Evolutionary conservation across 1,140 invertebrate species (phyloP), one percentile per base, ranked within the genome.

Genomic region (Pararge aegeria): DNA sequence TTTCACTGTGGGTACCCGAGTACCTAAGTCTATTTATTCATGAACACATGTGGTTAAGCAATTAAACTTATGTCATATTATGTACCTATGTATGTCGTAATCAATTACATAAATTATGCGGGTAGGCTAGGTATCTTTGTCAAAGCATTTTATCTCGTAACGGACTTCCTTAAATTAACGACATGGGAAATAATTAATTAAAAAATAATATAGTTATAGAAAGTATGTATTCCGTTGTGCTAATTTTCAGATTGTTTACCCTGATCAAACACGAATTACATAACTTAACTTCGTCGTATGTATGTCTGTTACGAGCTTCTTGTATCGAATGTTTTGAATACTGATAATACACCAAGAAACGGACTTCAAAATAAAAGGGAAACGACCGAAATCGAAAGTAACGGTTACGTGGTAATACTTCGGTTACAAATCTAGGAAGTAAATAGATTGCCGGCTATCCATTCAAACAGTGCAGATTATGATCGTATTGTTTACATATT

Each of bases 301-400:
- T n/a, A n/a, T n/a, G n/a, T n/a, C n/a, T n/a, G n/a, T n/a, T n/a
- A n/a, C n/a, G n/a, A n/a, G n/a, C n/a, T n/a, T n/a, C n/a, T n/a
- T n/a, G n/a, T n/a, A n/a, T n/a, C n/a, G n/a, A n/a, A n/a, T n/a
- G n/a, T n/a, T n/a, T n/a, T n/a, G n/a, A n/a, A n/a, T n/a, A n/a
- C n/a, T n/a, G n/a, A n/a, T 24, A 24, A 24, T 24, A 4, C 24
- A 7, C 7, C 24, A 24, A 24, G 24, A 7, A 24, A 24, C 7
- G 2, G 24, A 2, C 24, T 4, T 46, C 5, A 46, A 46, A 46
- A 5, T 46, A 6, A n/a, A 46, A 46, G 9, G 42, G 42, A 46
- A 46, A 46, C 12, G 12, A 46, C 42, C 18, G 21, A 46, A 20
- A 46, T 46, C 19, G 42, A 46, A 46, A 20, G 42, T 46, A 46